Evolutionary conservation across 2,888 invertebrate genomes (phyloP).

Genomic region (Nomada lathburiana): DNA sequence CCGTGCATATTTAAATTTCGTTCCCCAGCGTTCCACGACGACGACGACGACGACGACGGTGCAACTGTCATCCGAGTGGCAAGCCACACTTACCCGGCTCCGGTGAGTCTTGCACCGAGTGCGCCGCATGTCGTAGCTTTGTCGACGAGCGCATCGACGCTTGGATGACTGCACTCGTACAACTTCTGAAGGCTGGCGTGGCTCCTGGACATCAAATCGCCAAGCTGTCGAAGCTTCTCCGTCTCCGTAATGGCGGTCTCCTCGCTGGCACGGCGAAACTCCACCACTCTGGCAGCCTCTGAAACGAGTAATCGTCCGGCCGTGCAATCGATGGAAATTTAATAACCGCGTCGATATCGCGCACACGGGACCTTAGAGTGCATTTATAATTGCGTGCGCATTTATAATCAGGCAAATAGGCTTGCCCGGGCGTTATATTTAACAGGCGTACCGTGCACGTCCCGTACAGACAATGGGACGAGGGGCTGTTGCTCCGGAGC

Average conservation of each 20-base stretch:
- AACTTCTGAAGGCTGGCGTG: slow-evolving; percentile 93
- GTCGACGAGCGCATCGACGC: slow-evolving; percentile 93
- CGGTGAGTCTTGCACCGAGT: slow-evolving; percentile 96
- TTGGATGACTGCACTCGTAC: slow-evolving; percentile 97
- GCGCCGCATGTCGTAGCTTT: slow-evolving; percentile 89
- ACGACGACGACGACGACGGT: background rate
- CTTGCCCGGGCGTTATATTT: background rate
- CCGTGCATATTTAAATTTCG: slow-evolving; percentile 17
- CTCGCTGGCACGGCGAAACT: slow-evolving; percentile 81
- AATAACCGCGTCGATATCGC: slow-evolving; percentile 14
- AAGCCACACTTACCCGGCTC: slow-evolving; percentile 90
- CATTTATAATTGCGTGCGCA: slow-evolving; percentile 1
- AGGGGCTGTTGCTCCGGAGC: no score
- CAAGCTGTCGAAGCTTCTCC: slow-evolving; percentile 87
- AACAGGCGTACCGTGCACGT: background rate
- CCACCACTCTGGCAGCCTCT: slow-evolving; percentile 93
- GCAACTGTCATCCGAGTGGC: background rate
- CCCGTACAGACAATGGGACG: background rate
- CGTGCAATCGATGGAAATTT: slow-evolving; percentile 37
- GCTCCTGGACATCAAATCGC: slow-evolving; percentile 94
- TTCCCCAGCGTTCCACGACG: background rate
- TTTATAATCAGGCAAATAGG: background rate
- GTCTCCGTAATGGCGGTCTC: slow-evolving; percentile 72
- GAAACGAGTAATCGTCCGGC: slow-evolving; percentile 69
- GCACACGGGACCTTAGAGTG: background rate